A percentile compares a stretch with the other conserved stretches of the same genome.
Conservation (phyloP, 2,797 vertebrate species). For the Mus spretus region DNA sequence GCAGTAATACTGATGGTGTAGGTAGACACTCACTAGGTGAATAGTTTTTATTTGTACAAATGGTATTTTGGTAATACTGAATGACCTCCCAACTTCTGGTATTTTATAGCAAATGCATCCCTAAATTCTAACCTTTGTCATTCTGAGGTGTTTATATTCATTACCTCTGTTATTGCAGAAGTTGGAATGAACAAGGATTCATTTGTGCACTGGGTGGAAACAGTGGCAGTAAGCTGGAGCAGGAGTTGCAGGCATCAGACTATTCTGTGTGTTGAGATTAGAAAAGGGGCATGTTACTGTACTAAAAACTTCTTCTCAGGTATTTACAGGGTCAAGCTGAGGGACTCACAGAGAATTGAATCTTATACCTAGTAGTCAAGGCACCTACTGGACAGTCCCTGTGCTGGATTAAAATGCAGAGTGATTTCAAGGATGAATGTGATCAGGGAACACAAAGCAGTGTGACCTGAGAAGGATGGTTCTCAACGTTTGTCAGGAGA, state of each 20-base stretch:
- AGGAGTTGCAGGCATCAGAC: neutral
- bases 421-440: neutral
- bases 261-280: neutral
- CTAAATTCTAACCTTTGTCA: neutral
- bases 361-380: neutral
- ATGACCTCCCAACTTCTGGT: neutral
- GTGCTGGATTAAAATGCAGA: neutral
- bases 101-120: neutral
- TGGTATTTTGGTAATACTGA: neutral
- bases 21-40: neutral
- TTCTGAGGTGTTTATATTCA: neutral
- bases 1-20: neutral
- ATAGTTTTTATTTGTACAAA: neutral
- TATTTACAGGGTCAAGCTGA: neutral
- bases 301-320: neutral
- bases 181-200: neutral
- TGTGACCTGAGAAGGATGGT: neutral
- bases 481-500: neutral
- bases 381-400: neutral
- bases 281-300: neutral
- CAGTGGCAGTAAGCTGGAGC: neutral
- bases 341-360: neutral
- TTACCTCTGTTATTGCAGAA: neutral
- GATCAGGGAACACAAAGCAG: neutral
- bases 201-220: neutral